Percentiles rank a stretch among this genome's conserved stretches.
These are phyloP conservation scores for Cladopsammia gracilis DNA, from an alignment of 64 coral and sea anemone species.

Conservation along the genomic window DNA sequence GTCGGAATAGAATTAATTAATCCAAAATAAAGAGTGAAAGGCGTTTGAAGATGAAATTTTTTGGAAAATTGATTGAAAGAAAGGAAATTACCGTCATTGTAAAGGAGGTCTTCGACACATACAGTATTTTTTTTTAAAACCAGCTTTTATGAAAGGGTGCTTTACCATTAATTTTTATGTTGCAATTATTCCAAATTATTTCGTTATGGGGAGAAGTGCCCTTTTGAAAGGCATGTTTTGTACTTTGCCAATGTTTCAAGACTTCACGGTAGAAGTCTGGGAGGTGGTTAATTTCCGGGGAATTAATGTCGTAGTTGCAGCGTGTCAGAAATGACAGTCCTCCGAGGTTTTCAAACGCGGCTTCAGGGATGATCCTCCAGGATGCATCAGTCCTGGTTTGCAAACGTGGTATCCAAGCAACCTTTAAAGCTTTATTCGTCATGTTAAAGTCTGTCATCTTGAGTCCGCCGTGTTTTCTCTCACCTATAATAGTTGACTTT, in stretches of 20 bases:
- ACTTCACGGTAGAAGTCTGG: background rate
- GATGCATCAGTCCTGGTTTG: background rate
- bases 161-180: background rate
- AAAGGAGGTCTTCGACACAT: too few species aligned
- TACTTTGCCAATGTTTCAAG: background rate
- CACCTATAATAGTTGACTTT: conserved; percentile 19
- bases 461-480: conserved; percentile 11
- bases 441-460: conserved; percentile 30
- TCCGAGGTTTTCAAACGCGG: background rate
- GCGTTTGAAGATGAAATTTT: too few species aligned
- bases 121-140: too few species aligned
- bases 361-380: background rate
- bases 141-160: background rate
- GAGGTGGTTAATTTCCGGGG: background rate
- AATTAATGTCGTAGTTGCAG: background rate
- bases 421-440: too few species aligned
- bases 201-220: background rate
- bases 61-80: too few species aligned
- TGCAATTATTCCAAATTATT: background rate
- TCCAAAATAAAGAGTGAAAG: too few species aligned
- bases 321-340: background rate
- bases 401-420: conserved; percentile 2
- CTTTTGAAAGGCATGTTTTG: background rate
- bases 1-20: too few species aligned
- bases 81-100: too few species aligned